phyloP scores from a whole-genome alignment of 2,888 invertebrate genomes.

The Cylloceria caligata region DNA sequence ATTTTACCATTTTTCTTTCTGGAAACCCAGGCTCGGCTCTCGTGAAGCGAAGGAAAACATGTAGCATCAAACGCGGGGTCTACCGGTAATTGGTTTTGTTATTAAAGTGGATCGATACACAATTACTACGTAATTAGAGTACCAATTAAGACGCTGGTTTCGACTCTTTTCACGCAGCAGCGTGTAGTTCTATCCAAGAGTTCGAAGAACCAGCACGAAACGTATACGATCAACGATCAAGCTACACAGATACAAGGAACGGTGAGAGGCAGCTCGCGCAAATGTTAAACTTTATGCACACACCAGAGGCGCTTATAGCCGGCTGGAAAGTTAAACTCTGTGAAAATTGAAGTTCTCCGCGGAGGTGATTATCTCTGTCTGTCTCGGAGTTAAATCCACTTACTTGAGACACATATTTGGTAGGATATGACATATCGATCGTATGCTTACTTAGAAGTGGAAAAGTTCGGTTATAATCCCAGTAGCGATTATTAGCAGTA shows the following conservation, averaged over 20 bases:
- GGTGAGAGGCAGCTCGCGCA: slow-evolving; percentile 17
- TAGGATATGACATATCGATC: slow-evolving; percentile 53
- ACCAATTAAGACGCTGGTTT: slow-evolving; percentile 72
- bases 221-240: slow-evolving; percentile 35
- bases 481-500: too few species aligned
- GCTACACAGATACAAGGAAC: not conserved
- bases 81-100: slow-evolving; percentile 76
- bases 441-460: not conserved
- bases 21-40: slow-evolving; percentile 16
- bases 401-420: slow-evolving; percentile 42
- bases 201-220: slow-evolving; percentile 37
- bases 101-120: slow-evolving; percentile 76
- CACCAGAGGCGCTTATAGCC: slow-evolving; percentile 45
- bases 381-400: slow-evolving; percentile 10
- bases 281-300: slow-evolving; percentile 63
- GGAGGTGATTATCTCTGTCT: slow-evolving; percentile 45
- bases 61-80: slow-evolving; percentile 67
- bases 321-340: slow-evolving; percentile 59
- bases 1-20: slow-evolving; percentile 2
- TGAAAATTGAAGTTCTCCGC: slow-evolving; percentile 60
- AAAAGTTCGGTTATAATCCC: not conserved
- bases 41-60: slow-evolving; percentile 51
- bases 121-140: slow-evolving; percentile 78
- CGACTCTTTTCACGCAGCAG: slow-evolving; percentile 50
- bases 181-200: slow-evolving; percentile 22